phyloP scores from a whole-genome alignment of 2,797 vertebrate genomes.

The Cuniculus paca region DNA sequence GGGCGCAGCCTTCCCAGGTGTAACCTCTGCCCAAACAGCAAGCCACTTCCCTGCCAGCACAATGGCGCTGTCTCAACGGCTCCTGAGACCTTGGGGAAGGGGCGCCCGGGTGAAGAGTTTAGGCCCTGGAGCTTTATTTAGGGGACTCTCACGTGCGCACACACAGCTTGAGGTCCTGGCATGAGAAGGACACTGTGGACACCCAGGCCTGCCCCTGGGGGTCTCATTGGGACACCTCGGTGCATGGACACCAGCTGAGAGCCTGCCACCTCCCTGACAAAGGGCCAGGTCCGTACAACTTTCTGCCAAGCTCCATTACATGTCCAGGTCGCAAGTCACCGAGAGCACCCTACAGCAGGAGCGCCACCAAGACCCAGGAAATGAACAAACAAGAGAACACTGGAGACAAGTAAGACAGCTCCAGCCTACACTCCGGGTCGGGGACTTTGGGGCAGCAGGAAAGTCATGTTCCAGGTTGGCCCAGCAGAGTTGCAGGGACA shows the following conservation, averaged over 20 bases:
- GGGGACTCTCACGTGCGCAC: neutral
- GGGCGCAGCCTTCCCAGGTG: constrained; percentile 63
- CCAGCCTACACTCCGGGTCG: neutral
- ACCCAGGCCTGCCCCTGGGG: neutral
- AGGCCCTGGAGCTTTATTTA: neutral
- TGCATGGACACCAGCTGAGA: neutral
- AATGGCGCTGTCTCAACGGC: neutral
- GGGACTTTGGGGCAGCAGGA: neutral
- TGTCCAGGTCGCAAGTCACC: neutral
- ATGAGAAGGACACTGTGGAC: neutral
- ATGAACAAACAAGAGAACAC: neutral
- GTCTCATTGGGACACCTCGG: neutral
- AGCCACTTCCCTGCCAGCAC: constrained; percentile 29
- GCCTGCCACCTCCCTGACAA: neutral
- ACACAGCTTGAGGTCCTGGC: neutral
- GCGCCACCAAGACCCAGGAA: constrained; percentile 3
- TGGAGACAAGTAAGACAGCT: neutral
- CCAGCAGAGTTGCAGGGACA: neutral
- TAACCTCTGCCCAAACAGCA: constrained; percentile 34
- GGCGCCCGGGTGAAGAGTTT: neutral
- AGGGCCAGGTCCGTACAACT: neutral
- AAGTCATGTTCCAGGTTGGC: neutral
- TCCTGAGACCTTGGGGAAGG: neutral
- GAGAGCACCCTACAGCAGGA: neutral
- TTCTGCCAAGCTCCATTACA: neutral